A percentile compares a stretch with the other conserved stretches of the same genome.
Evolutionary conservation across 1,140 invertebrate species (phyloP).

Genomic region (Calliopsis andreniformis): DNA sequence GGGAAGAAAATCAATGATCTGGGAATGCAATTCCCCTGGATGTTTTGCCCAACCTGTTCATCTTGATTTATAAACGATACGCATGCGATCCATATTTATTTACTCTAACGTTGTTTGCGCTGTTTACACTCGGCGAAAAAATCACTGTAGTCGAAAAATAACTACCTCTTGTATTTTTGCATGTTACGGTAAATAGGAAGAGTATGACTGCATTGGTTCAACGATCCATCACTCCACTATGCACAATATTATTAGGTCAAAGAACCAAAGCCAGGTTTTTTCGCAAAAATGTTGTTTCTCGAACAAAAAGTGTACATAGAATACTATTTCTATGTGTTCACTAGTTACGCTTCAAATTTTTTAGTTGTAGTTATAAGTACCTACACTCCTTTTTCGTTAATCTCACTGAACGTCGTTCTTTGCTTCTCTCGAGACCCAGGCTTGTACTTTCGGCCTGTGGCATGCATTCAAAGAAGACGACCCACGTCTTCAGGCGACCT

Average conservation of each 20-base stretch:
- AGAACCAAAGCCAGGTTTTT: too few species aligned
- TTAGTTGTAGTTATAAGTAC: too few species aligned
- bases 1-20: conserved; percentile 39
- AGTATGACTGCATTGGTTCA: too few species aligned
- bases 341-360: too few species aligned
- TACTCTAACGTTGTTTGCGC: background rate
- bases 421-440: background rate
- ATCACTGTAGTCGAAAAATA: conserved; percentile 1
- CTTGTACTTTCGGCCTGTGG: background rate
- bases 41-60: conserved; percentile 25
- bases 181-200: background rate
- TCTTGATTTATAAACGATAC: conserved; percentile 47
- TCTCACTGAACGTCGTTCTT: too few species aligned
- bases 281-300: too few species aligned
- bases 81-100: conserved; percentile 25
- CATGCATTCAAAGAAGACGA: conserved; percentile 12
- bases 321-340: too few species aligned
- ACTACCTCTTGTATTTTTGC: background rate
- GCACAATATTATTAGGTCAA: too few species aligned
- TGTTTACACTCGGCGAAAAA: background rate
- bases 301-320: too few species aligned
- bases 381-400: too few species aligned
- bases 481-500: conserved; percentile 22
- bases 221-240: too few species aligned
- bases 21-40: conserved; percentile 26